Evolutionary conservation across 1,140 invertebrate genomes (phyloP).

Genomic region (Drosophila mauritiana): DNA sequence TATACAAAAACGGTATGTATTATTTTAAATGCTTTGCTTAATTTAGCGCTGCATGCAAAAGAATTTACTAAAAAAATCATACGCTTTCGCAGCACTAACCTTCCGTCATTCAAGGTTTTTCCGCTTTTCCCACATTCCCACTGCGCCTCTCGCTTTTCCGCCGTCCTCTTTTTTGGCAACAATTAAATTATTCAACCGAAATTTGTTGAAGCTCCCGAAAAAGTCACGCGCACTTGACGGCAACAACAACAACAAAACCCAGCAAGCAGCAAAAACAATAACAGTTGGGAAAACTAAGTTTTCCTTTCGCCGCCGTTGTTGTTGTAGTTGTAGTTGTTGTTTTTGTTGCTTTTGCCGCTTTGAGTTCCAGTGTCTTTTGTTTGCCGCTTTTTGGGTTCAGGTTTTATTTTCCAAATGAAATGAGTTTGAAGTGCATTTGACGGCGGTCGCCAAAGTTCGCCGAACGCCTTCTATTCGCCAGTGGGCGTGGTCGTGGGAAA

Average conservation of each 20-base stretch:
- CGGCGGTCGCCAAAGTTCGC: conserved; percentile 56
- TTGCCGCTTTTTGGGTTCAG: conserved; percentile 56
- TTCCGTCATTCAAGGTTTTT: conserved; percentile 10
- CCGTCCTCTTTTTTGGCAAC: conserved; percentile 59
- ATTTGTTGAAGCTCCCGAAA: conserved; percentile 73
- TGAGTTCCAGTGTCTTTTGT: conserved; percentile 70
- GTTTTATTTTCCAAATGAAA: conserved; percentile 83
- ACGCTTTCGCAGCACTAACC: conserved; percentile 8
- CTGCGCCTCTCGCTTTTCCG: not conserved
- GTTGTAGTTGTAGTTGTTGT: conserved; percentile 35
- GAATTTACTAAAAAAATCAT: not conserved
- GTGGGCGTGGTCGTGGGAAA: conserved; percentile 56
- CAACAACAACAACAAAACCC: conserved; percentile 37
- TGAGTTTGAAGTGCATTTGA: conserved; percentile 82
- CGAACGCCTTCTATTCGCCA: conserved; percentile 45
- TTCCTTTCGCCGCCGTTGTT: conserved; percentile 38
- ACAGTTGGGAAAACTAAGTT: conserved; percentile 59
- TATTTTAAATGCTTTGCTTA: too few relatives aligned
- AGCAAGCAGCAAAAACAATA: conserved; percentile 39
- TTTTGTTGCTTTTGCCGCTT: conserved; percentile 39
- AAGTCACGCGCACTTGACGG: conserved; percentile 79
- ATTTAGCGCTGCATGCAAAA: too few relatives aligned
- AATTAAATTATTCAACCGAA: conserved; percentile 81
- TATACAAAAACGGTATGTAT: too few relatives aligned
- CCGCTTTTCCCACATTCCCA: conserved; percentile 1